Conservation (phyloP, 2,113 vertebrate species). For the Rallus limicola region DNA sequence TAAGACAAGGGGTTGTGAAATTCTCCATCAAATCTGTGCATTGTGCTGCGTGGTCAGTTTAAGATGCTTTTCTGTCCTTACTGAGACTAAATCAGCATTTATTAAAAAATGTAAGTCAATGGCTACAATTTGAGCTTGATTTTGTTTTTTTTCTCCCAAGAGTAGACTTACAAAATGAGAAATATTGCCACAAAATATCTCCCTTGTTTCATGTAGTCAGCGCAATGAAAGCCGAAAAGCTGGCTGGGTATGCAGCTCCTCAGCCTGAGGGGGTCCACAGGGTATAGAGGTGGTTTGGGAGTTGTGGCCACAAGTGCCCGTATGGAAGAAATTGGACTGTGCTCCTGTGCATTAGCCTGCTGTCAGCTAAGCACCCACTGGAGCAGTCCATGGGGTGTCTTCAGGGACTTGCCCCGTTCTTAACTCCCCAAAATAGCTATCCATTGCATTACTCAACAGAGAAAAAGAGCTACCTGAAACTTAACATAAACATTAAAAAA, state of each 20-base stretch:
- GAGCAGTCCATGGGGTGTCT: background rate
- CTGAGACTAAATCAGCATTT: background rate
- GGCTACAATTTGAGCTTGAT: background rate
- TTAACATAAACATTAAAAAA: background rate
- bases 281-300: background rate
- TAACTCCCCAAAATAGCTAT: background rate
- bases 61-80: background rate
- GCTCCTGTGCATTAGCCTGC: background rate
- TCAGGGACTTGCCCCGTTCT: background rate
- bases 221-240: background rate
- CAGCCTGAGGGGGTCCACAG: background rate
- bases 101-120: background rate
- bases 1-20: background rate
- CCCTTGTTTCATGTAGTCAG: background rate
- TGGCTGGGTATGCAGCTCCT: background rate
- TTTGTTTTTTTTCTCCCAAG: background rate
- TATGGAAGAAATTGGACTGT: background rate
- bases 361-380: background rate
- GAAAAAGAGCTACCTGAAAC: background rate
- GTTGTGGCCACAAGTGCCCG: background rate
- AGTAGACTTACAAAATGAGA: background rate
- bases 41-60: background rate
- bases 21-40: rapidly evolving
- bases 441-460: background rate
- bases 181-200: background rate